Base-by-base conservation (phyloP, 1,140 invertebrate genomes). In the Hyposmocoma kahamanoa region DNA sequence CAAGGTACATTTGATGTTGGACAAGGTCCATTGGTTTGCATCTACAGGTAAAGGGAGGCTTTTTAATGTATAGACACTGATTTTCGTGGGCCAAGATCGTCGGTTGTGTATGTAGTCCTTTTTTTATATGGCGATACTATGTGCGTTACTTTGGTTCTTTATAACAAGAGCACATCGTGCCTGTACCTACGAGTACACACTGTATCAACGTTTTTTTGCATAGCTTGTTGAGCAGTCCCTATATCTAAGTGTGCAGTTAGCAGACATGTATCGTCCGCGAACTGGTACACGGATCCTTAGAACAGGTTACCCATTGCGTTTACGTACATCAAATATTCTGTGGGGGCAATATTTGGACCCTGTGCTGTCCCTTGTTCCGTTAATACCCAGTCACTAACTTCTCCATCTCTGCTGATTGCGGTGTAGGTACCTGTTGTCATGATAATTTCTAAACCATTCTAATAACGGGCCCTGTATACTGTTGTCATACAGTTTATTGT, bases 231-330 rank as follows among this genome's bases (percentile, higher is more conserved):
- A 5, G 45, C 28, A 2, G 13, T 30, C 13, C 13, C 28, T 44
- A 22, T 59, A 49, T 28, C 39, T 30, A n/a, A n/a, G 21, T 50
- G 48, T 9, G 50, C 47, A 9, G 45, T 15, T 1, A 67, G n/a
- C 1, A 67, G 42, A 26, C 58, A 63, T 1, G 56, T 59, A 24
- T 64, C 61, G 39, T 67, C 64, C n/a, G 60, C 60, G 46, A 63
- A 67, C 36, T 67, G 60, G 22, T 60, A 63, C 4, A 51, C 58
- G 3, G 44, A 47, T 17, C 45, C 11, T 15, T 44, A 42, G 8
- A 53, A 17, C 15, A 21, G 45, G 11, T 52, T 50, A 11, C 15
- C 48, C 48, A 66, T 62, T 8, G 48, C 47, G 45, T 66, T 66
- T 3, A 59, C 53, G 26, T 61, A 63, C 0, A 53, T 32, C 1